phyloP scores from a whole-genome alignment of 2,888 invertebrate species.

The Phania funesta region DNA sequence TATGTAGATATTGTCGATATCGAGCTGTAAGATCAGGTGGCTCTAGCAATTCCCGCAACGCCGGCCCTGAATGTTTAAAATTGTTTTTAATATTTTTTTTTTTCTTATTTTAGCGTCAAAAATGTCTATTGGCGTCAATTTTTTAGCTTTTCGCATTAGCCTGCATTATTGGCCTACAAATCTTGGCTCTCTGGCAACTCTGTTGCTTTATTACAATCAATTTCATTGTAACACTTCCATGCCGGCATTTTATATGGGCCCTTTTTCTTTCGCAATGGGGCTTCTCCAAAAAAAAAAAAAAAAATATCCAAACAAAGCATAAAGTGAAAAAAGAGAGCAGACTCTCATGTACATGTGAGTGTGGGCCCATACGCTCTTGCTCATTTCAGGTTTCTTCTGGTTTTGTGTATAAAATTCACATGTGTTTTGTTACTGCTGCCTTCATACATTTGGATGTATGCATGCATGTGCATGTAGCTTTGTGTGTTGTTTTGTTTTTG shows the following conservation, averaged over 20 bases:
- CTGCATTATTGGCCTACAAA: background rate
- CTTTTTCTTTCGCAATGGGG: slow-evolving; percentile 26
- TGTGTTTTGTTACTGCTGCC: slow-evolving; percentile 44
- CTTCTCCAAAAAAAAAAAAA: slow-evolving; percentile 34
- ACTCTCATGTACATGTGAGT: background rate
- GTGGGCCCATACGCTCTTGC: slow-evolving; percentile 23
- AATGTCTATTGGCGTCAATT: background rate
- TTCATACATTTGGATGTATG: background rate
- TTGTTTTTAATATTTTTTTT: too few relatives aligned
- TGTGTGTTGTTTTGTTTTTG: slow-evolving; percentile 48
- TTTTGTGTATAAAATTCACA: slow-evolving; percentile 21
- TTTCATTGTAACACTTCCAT: slow-evolving; percentile 42
- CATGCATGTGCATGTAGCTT: background rate
- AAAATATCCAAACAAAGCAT: too few relatives aligned
- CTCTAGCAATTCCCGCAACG: too few relatives aligned
- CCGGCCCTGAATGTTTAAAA: too few relatives aligned
- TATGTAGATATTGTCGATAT: too few relatives aligned
- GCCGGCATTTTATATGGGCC: slow-evolving; percentile 47
- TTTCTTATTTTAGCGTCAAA: too few relatives aligned
- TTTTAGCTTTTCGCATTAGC: background rate
- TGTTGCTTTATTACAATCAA: background rate
- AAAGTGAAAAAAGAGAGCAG: slow-evolving; percentile 30
- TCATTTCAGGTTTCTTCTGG: slow-evolving; percentile 48
- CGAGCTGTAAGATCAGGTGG: too few relatives aligned
- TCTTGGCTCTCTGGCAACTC: slow-evolving; percentile 20